Evolutionary conservation across 2,797 vertebrate genomes (phyloP), one percentile per base, ranked within the genome.

Genomic region (Sebastes aleutianus): DNA sequence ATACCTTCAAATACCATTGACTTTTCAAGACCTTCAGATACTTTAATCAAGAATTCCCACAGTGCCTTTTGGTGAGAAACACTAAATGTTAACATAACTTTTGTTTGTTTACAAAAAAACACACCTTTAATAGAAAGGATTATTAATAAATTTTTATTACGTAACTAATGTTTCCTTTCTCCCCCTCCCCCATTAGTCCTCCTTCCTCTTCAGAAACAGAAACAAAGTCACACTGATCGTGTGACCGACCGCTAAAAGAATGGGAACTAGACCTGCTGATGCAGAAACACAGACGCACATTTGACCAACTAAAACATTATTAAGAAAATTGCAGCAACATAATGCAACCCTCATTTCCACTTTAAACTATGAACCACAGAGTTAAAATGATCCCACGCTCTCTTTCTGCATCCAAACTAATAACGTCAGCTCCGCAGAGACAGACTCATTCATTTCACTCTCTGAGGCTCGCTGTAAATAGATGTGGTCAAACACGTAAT

Each of bases 141-240:
- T 18, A 70, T 57, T 34, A 26, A 59, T 36, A 29, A 11, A 2
- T 3, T 10, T 58, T 70, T 8, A 58, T 6, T 16, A 47, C 39
- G 8, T 10, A 36, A 20, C 61, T n/a, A 4, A 11, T 22, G 22
- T 18, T 53, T 18, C 24, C 14, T 29, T 12, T 31, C 2, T 32
- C n/a, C 3, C 12, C 7, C 27, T 62, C 63, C 61, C 26, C 5
- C 12, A 9, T 29, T 69, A 11, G 5, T 56, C 62, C 77, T 79
- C 24, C 76, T 85, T 89, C 66, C 80, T 85, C 78, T 79, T 74
- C 11, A 53, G 12, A 20, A 65, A 73, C n/a, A 76, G 67, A 70
- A 59, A 29, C 29, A 27, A 58, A 59, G 47, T 73, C 13, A 13
- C 31, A 47, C n/a, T 31, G n/a, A 18, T 34, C 53, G 63, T 71